Percentiles rank a stretch among this genome's conserved stretches.
phyloP scores from a whole-genome alignment of 2,888 invertebrate genomes.

The Drosophila kambysellisi region DNA sequence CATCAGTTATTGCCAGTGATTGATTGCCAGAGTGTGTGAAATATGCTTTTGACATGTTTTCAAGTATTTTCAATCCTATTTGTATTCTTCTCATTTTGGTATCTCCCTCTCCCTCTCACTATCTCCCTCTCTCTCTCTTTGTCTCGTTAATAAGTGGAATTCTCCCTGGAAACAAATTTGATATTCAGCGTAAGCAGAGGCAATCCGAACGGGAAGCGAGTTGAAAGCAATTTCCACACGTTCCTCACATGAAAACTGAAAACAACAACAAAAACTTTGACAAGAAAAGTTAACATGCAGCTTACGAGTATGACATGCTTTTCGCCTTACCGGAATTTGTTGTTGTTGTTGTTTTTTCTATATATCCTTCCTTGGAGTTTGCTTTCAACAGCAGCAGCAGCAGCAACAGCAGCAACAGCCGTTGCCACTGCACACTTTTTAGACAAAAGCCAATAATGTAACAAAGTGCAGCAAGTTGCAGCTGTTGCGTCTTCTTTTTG shows the following conservation, averaged over 20 bases:
- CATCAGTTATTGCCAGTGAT: conserved; percentile 55
- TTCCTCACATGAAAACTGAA: conserved; percentile 31
- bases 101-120: too few species aligned
- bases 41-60: conserved; percentile 26
- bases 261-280: conserved; percentile 35
- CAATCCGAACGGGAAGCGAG: conserved; percentile 11
- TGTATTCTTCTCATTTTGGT: neutral
- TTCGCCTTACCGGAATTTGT: conserved; percentile 4
- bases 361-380: conserved; percentile 18
- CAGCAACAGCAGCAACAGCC: conserved; percentile 19
- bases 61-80: conserved; percentile 7
- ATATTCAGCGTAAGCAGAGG: conserved; percentile 19
- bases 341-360: neutral
- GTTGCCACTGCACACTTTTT: conserved; percentile 14
- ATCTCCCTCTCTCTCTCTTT: neutral
- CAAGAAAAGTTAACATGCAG: conserved; percentile 55
- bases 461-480: conserved; percentile 42
- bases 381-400: conserved; percentile 20
- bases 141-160: neutral
- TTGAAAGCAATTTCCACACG: conserved; percentile 43
- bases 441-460: conserved; percentile 50
- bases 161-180: conserved; percentile 29
- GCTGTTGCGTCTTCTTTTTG: conserved; percentile 36
- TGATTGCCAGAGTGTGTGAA: conserved; percentile 49
- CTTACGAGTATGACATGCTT: conserved; percentile 37